phyloP scores from a whole-genome alignment of 2,888 invertebrate species.

The Endotricha flammealis region DNA sequence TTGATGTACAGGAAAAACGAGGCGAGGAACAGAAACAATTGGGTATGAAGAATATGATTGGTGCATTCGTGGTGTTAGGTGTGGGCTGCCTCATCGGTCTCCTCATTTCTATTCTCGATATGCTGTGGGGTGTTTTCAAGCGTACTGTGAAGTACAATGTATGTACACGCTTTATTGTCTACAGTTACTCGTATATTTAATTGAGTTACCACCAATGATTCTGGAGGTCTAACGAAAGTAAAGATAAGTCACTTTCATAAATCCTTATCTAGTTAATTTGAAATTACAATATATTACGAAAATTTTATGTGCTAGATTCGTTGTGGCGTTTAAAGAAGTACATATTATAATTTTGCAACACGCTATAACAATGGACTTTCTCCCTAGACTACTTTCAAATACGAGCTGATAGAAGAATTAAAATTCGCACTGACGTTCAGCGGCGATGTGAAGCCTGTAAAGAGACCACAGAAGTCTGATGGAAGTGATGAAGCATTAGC shows the following conservation, averaged over 20 bases:
- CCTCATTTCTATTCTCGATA: constrained; percentile 56
- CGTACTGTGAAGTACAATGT: constrained; percentile 64
- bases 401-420: constrained; percentile 79
- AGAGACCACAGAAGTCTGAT: constrained; percentile 49
- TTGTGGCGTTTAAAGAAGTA: neutral
- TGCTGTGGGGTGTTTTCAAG: constrained; percentile 72
- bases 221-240: too few species aligned
- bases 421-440: constrained; percentile 81
- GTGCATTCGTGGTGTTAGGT: constrained; percentile 66
- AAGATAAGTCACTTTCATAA: too few species aligned
- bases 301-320: too few species aligned
- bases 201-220: too few species aligned
- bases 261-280: too few species aligned
- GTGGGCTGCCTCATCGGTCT: constrained; percentile 56
- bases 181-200: neutral
- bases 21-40: constrained; percentile 50
- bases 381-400: constrained; percentile 79
- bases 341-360: too few species aligned
- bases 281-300: too few species aligned
- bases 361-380: too few species aligned
- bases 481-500: constrained; percentile 53
- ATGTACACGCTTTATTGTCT: too few species aligned
- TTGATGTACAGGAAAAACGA: constrained; percentile 32
- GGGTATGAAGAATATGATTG: constrained; percentile 65
- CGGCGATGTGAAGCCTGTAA: constrained; percentile 80